These are phyloP conservation scores for Coleophora flavipennella DNA, from an alignment of 2,888 invertebrate genomes.

Conservation along the genomic window DNA sequence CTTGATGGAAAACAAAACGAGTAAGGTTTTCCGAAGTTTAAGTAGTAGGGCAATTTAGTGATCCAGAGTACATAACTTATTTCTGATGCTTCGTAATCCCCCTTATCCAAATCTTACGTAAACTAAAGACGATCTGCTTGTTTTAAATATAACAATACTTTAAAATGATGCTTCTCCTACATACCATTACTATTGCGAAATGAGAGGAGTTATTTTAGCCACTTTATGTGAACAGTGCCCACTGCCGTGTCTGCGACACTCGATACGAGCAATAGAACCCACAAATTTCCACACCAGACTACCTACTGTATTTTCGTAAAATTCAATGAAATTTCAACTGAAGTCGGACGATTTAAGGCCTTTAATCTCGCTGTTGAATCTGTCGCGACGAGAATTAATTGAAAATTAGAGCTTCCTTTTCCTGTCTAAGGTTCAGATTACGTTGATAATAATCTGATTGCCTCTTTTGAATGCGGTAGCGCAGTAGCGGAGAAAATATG, in stretches of 20 bases:
- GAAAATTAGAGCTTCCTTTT: constrained; percentile 31
- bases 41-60: too few relatives aligned
- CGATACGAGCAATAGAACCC: constrained; percentile 48
- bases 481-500: constrained; percentile 32
- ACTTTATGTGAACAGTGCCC: constrained; percentile 44
- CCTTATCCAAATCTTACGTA: constrained; percentile 2
- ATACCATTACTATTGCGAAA: constrained; percentile 29
- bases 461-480: constrained; percentile 19
- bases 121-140: constrained; percentile 25
- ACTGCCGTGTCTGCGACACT: constrained; percentile 46
- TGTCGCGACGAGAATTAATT: constrained; percentile 17
- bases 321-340: constrained; percentile 24
- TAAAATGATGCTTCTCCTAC: constrained; percentile 46
- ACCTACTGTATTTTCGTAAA: constrained; percentile 1
- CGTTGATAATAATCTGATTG: constrained; percentile 23
- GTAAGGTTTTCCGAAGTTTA: too few relatives aligned
- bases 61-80: too few relatives aligned
- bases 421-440: constrained; percentile 34
- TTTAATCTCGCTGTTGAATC: constrained; percentile 13
- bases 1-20: too few relatives aligned
- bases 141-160: constrained; percentile 6
- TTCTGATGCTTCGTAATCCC: too few relatives aligned
- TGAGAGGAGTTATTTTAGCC: constrained; percentile 56
- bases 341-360: constrained; percentile 19
- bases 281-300: constrained; percentile 28